Base-by-base conservation (phyloP, 1,140 invertebrate genomes). In the Ladona fulva region DNA sequence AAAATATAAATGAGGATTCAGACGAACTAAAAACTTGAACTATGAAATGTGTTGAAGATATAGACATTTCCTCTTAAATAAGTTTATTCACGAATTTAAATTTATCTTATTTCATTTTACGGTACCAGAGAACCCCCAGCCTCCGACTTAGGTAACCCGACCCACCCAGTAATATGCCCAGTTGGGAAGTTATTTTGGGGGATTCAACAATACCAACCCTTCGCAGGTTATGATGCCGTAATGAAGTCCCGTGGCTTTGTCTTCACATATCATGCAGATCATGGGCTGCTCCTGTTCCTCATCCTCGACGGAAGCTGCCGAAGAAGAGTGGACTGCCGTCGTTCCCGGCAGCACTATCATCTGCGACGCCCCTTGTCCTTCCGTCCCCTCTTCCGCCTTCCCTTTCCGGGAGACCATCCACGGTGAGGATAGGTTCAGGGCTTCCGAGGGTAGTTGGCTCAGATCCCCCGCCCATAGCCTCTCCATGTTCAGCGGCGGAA, bases 211-310 rank as follows among this genome's bases (percentile, higher is more conserved):
- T 37, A 84, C 89, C 88, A 82, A 94, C 88, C 96, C 96, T 87
- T 98, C 97, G 86, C 97, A 98, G 42, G 96, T 98, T 81, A 98
- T 98, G 85, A 98, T 98, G 37, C 97, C 97, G 83, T 98, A 98
- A 85, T 98, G 97, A 24, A 98, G 89, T n/a, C 97, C 97, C 0
- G 96, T 97, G 25, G 96, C 96, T 82, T 95, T 96, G 84, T 98
- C 97, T 84, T 97, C 95, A 85, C 97, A 98, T 79, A 98, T 98
- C 95, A 97, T 97, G 85, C 97, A 98, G 77, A 98, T 96, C 92
- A 97, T 94, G 3, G 94, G 95, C 86, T 95, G 94, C 79, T 97
- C 95, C 79, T 95, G 94, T 79, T 96, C 94, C 79, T 95, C 94
- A 76, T 84, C 83, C 24, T 78, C 22, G 0, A 25, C 52, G 14